Percentiles rank a stretch among this genome's conserved stretches.
These are phyloP conservation scores for Trilocha varians DNA, from an alignment of 2,888 invertebrate genomes.

Conservation along the genomic window DNA sequence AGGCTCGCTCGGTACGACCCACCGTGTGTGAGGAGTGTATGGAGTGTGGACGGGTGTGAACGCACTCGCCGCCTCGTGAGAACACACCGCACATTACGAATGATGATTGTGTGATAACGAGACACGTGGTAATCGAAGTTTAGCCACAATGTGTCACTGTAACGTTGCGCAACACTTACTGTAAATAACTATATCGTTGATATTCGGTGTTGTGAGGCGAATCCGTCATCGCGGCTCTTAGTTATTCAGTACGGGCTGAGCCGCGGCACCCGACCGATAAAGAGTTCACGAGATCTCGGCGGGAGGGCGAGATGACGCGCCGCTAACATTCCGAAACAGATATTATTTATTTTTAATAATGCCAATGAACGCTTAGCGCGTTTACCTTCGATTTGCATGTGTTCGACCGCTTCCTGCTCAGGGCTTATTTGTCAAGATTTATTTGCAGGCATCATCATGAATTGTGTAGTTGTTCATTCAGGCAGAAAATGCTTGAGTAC, in stretches of 20 bases:
- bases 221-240: conserved; percentile 11
- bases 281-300: conserved; percentile 61
- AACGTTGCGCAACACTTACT: conserved; percentile 31
- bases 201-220: conserved; percentile 6
- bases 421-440: conserved; percentile 26
- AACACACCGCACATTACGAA: conserved; percentile 45
- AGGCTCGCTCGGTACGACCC: conserved; percentile 33
- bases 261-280: conserved; percentile 44
- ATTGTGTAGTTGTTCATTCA: conserved; percentile 27
- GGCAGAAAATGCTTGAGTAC: conserved; percentile 24
- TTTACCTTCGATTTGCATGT: conserved; percentile 54
- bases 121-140: conserved; percentile 50
- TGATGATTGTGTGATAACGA: conserved; percentile 38
- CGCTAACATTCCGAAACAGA: conserved; percentile 53
- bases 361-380: conserved; percentile 60
- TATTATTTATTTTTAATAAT: conserved; percentile 65
- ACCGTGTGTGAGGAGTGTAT: too few relatives aligned
- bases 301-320: conserved; percentile 56
- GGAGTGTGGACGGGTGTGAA: conserved; percentile 63
- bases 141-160: conserved; percentile 33
- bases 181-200: conserved; percentile 19
- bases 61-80: conserved; percentile 53
- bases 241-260: conserved; percentile 12
- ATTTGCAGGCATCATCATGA: background rate
- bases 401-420: conserved; percentile 33